Base-by-base conservation (phyloP, 2,113 vertebrate genomes). In the Columbina picui region DNA sequence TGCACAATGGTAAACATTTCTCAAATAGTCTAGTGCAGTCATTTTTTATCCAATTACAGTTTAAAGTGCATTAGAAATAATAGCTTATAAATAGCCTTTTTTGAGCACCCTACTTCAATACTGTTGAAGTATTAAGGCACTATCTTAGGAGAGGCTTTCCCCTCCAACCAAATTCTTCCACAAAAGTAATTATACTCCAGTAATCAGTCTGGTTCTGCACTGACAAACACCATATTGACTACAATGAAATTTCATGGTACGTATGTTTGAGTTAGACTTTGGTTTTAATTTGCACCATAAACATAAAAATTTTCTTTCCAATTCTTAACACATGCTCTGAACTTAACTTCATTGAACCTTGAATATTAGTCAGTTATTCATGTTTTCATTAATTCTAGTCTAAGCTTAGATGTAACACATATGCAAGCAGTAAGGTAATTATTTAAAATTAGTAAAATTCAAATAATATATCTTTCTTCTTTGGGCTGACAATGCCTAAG, bases 121-220 rank as follows among this genome's bases (percentile, higher is more conserved):
- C 14, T 67, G 12, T 0, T 43, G 7, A 81, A 80, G 29, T 70
- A 84, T 69, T 82, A 79, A 81, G 43, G 67, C 67, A 68, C 30
- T 63, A 43, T 49, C 30, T 80, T 63, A 87, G 65, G 25, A 76
- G 26, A 61, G 10, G 61, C 45, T 38, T 69, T 23, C 8, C 19
- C 13, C 17, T 49, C 14, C 71, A 86, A 86, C 13, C 41, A 57
- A 61, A 91, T 87, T 91, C 52, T 38, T 79, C 22, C 32, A 38
- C 4, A 2, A 87, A 87, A 57, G 76, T 87, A 93, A 94, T 90
- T 90, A 76, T 75, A 93, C 67, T 81, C 74, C 73, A 67, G 60
- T 86, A 88, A 90, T 89, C 89, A 87, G 55, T 25, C 60, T 63
- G 43, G 53, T 84, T 96, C 90, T 81, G 69, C 83, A 87, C 67